These are phyloP conservation scores for Hippoglossus stenolepis DNA, from an alignment of 2,113 vertebrate species.

Conservation along the genomic window DNA sequence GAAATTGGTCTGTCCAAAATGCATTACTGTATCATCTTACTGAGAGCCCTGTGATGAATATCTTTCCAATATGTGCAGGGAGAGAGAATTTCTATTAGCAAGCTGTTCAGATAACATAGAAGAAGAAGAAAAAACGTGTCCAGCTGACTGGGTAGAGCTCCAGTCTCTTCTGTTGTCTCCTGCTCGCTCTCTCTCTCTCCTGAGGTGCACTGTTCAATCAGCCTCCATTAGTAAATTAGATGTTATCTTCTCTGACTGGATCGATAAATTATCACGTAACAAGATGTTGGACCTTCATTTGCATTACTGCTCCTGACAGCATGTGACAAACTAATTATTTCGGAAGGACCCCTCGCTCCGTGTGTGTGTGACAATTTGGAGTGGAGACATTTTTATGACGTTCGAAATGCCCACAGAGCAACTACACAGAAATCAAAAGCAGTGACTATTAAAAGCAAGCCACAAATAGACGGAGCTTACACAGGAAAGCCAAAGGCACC, in stretches of 20 bases:
- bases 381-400: constrained; percentile 37
- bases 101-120: constrained; percentile 48
- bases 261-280: constrained; percentile 75
- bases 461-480: constrained; percentile 9
- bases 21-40: constrained; percentile 62
- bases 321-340: constrained; percentile 67
- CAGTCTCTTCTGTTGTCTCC: neutral
- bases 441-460: constrained; percentile 38
- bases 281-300: constrained; percentile 71
- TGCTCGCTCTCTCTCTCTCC: constrained; percentile 7
- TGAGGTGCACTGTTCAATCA: constrained; percentile 62
- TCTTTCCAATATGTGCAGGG: constrained; percentile 63
- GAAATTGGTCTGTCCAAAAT: constrained; percentile 68
- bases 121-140: constrained; percentile 10
- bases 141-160: constrained; percentile 24
- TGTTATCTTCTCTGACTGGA: constrained; percentile 70
- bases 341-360: constrained; percentile 43
- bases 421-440: constrained; percentile 23
- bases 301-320: constrained; percentile 61
- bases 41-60: constrained; percentile 66
- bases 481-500: constrained; percentile 5
- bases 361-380: constrained; percentile 42
- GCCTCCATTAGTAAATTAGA: constrained; percentile 71
- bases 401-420: constrained; percentile 18
- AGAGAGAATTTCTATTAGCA: constrained; percentile 70